Evolutionary conservation across 2,797 vertebrate genomes (phyloP), one percentile per base, ranked within the genome.

Genomic region (Sarcoramphus papa): DNA sequence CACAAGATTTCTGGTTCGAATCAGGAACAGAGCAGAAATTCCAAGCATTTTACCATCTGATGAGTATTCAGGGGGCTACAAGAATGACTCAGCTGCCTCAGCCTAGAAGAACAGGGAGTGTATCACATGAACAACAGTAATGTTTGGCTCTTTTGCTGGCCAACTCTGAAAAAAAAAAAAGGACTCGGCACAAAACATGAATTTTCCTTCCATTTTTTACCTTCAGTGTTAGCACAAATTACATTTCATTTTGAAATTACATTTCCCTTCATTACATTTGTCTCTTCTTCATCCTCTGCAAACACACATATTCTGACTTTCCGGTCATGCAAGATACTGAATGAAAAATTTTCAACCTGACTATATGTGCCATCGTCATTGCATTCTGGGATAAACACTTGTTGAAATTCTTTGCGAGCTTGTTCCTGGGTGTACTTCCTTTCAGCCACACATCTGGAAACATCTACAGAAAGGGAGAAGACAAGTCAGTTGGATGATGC

Each of bases 381-480:
- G 98, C 99, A 99, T 41, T 99, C 99, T 2, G 99, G 99, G 77
- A 99, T 99, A 96, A 99, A 99, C 85, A 99, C 99, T 97, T 99
- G 99, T 25, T 99, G 99, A 91, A 99, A 98, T 94, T 99, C 98
- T 96, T 99, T 99, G 98, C 99, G 99, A 91, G 99, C 99, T 97
- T 99, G 99, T 93, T 99, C 99, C 96, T 99, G 99, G 6, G 99
- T 99, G 92, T 99, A 99, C 96, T 99, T 99, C 98, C 99, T 99
- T 97, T 99, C 99, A 64, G 99, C 99, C 88, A 99, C 99, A 97
- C 99, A 99, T 98, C 99, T 98, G 97, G 99, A 99, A 91, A 99
- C 98, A 95, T 99, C 99, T 99, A 97, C 12, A 73, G 91, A 94
- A 80, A 65, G 64, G 24, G 47, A 77, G 28, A 72, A 86, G 33